Base-by-base conservation (phyloP, 2,797 vertebrate genomes). In the Gambelia wislizenii region DNA sequence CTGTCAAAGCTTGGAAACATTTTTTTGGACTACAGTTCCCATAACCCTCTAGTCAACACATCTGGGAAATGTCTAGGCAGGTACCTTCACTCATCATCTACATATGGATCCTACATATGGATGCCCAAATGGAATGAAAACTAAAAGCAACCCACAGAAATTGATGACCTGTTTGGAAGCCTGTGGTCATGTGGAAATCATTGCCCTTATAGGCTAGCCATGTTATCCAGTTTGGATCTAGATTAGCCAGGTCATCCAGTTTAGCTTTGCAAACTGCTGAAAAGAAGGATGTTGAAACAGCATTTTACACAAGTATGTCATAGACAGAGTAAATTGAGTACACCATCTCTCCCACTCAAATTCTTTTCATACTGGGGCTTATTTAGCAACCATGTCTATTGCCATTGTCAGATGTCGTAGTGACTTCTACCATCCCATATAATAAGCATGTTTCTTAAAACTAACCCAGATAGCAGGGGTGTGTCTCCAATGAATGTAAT, bases 51-150 rank as follows among this genome's bases (percentile, higher is more conserved):
- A 33, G 25, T 67, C 64, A 67, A 67, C 64, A 33, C 27, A 67
- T 67, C 27, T 30, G 72, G 36, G 36, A 42, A 44, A 79, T 39
- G 39, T 47, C 30, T 88, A 36, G 30, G 27, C 36, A 74, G 78
- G 69, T 18, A 69, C 8, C 18, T 83, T 13, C 18, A 47, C 8
- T 25, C 39, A 56, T 44, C 2, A 39, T 67, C 52, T 39, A 81
- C 64, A 61, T 52, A 42, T 30, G 25, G n/a, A 47, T 18, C 22
- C 44, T 25, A 25, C 77, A 72, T n/a, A n/a, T 84, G 27, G 44
- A 81, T 89, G 61, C 13, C 27, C n/a, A 59, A 85, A 54, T 86
- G 44, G 67, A 75, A 85, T 39, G n/a, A 39, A 80, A 80, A 59
- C 42, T 64, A 79, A 81, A 25, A 61, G 67, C 52, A 72, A 59